Conservation (phyloP, 2,797 vertebrate species). For the Onychomys torridus region DNA sequence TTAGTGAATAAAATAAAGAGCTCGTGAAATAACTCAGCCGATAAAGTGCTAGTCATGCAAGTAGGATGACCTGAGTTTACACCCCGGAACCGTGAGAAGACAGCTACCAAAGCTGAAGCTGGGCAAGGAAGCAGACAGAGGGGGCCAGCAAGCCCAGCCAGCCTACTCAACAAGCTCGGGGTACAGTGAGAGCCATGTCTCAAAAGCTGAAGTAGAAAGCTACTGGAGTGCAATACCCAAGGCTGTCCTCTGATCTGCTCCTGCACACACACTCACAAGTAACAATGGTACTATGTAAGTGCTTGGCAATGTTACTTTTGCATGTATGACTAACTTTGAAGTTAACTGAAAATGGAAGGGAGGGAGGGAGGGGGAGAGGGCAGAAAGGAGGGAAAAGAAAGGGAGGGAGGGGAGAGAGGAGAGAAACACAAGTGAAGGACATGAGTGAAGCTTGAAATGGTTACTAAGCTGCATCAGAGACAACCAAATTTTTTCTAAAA, state of each 20-base stretch:
- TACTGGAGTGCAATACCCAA: not conserved
- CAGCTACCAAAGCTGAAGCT: not conserved
- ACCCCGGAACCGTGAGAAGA: not conserved
- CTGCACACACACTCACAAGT: not conserved
- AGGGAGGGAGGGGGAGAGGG: not conserved
- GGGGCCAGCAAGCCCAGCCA: not conserved
- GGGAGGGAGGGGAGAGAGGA: too few relatives aligned
- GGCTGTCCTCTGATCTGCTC: not conserved
- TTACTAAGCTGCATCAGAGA: not conserved
- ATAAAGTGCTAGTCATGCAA: not conserved
- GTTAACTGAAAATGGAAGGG: not conserved
- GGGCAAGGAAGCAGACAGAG: not conserved
- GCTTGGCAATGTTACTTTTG: not conserved
- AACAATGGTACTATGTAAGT: not conserved
- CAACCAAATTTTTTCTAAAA: not conserved
- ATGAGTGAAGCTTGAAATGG: not conserved
- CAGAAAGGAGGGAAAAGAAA: rapidly evolving
- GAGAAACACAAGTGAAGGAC: not conserved
- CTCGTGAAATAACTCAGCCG: not conserved
- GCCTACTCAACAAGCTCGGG: not conserved
- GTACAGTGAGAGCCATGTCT: not conserved
- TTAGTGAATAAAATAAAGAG: not conserved
- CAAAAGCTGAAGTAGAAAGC: not conserved
- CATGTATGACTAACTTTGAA: not conserved
- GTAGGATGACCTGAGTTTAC: not conserved